These are phyloP conservation scores for Ypsolopha sequella DNA, from an alignment of 2,888 invertebrate species.

Conservation along the genomic window DNA sequence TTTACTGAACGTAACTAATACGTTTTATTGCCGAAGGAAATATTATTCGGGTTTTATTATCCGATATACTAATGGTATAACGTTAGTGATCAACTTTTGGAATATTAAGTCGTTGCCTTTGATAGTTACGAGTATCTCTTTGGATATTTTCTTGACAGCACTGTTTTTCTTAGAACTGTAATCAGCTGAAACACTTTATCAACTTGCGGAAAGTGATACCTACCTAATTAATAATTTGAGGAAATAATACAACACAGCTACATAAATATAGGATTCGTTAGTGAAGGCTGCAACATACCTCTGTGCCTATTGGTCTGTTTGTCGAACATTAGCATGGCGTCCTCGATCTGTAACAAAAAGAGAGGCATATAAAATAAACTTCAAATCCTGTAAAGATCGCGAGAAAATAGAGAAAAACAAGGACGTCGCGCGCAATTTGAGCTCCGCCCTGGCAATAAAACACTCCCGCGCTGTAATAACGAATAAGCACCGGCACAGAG, in stretches of 20 bases:
- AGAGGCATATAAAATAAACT: conserved; percentile 46
- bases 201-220: too few species aligned
- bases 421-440: conserved; percentile 59
- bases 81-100: not conserved
- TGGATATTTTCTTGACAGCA: too few species aligned
- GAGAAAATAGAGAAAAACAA: conserved; percentile 55
- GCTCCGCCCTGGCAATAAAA: conserved; percentile 66
- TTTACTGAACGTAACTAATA: conserved; percentile 23
- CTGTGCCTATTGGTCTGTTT: conserved; percentile 99
- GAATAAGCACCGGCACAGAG: conserved; percentile 69
- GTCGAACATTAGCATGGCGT: conserved; percentile 99
- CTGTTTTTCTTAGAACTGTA: too few species aligned
- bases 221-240: too few species aligned
- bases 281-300: conserved; percentile 73
- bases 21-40: conserved; percentile 21
- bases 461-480: conserved; percentile 68
- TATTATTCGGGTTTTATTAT: conserved; percentile 15
- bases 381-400: conserved; percentile 43
- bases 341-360: conserved; percentile 92
- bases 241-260: too few species aligned
- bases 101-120: not conserved
- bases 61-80: not conserved
- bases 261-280: too few species aligned
- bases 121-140: too few species aligned
- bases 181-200: too few species aligned